Percentiles rank a stretch among this genome's conserved stretches.
Evolutionary conservation across 1,140 invertebrate genomes (phyloP).

Genomic region (Drosophila fuyamai): DNA sequence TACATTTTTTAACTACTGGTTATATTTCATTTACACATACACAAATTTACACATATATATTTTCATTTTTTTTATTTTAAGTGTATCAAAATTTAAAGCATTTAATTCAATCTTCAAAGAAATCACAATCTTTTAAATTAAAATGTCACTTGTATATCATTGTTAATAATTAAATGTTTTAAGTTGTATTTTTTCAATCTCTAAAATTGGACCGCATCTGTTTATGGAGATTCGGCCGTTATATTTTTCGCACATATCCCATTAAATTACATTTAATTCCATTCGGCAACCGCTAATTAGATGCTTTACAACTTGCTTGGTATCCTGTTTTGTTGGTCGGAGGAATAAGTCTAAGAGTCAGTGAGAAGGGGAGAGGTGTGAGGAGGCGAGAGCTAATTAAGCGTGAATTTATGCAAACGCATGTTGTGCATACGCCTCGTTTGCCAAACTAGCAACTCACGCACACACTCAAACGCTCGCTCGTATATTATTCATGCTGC

Average conservation of each 20-base stretch:
- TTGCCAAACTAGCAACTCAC: slow-evolving; percentile 62
- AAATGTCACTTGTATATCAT: too few relatives aligned
- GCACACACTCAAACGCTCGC: slow-evolving; percentile 25
- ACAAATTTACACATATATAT: too few relatives aligned
- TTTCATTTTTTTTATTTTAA: too few relatives aligned
- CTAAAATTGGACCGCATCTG: not conserved
- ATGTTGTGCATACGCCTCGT: slow-evolving; percentile 78
- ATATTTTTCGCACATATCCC: slow-evolving; percentile 13
- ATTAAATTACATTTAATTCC: slow-evolving; percentile 62
- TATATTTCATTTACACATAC: too few relatives aligned
- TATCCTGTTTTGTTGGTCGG: slow-evolving; percentile 1
- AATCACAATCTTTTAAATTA: too few relatives aligned
- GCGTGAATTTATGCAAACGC: slow-evolving; percentile 80
- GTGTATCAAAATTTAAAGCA: too few relatives aligned
- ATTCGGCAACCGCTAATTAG: slow-evolving; percentile 64
- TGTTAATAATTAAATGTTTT: too few relatives aligned
- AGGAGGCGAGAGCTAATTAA: slow-evolving; percentile 63
- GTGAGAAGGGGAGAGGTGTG: slow-evolving; percentile 1
- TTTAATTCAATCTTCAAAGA: too few relatives aligned
- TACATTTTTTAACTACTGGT: too few relatives aligned
- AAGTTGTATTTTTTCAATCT: not conserved
- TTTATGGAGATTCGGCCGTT: not conserved
- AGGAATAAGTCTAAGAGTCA: not conserved
- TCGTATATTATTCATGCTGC: slow-evolving; percentile 66
- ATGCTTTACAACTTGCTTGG: slow-evolving; percentile 46